A percentile compares a stretch with the other conserved stretches of the same genome.
phyloP scores from a whole-genome alignment of 2,113 vertebrate genomes.

The Canis aureus region DNA sequence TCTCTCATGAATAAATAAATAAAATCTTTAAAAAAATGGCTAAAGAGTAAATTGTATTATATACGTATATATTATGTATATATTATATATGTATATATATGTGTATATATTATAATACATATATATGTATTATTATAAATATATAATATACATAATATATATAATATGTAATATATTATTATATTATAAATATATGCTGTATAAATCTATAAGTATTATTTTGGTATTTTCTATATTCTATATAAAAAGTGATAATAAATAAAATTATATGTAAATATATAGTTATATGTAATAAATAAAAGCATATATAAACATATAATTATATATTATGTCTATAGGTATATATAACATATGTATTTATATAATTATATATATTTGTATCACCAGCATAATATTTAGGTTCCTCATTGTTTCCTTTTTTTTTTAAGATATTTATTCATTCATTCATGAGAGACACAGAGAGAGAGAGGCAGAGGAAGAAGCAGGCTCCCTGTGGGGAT shows the following conservation, averaged over 20 bases:
- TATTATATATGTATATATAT: neutral
- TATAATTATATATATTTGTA: neutral
- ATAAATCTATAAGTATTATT: neutral
- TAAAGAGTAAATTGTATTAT: neutral
- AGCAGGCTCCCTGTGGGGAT: no score
- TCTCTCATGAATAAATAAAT: no score
- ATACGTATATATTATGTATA: neutral
- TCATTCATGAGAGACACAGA: no score
- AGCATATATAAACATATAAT: neutral
- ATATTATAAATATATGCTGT: neutral
- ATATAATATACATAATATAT: neutral
- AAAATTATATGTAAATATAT: neutral
- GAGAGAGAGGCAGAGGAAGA: no score
- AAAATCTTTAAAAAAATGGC: neutral
- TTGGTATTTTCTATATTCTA: neutral
- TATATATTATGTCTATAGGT: neutral
- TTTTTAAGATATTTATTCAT: no score
- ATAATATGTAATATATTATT: neutral
- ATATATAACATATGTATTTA: no score
- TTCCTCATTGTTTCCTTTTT: neutral
- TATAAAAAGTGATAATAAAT: neutral
- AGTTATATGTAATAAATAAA: neutral
- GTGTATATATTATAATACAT: neutral
- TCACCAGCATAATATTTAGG: neutral
- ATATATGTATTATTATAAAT: neutral